Evolutionary conservation across 2,797 vertebrate species (phyloP).

Genomic region (Garrulus glandarius): DNA sequence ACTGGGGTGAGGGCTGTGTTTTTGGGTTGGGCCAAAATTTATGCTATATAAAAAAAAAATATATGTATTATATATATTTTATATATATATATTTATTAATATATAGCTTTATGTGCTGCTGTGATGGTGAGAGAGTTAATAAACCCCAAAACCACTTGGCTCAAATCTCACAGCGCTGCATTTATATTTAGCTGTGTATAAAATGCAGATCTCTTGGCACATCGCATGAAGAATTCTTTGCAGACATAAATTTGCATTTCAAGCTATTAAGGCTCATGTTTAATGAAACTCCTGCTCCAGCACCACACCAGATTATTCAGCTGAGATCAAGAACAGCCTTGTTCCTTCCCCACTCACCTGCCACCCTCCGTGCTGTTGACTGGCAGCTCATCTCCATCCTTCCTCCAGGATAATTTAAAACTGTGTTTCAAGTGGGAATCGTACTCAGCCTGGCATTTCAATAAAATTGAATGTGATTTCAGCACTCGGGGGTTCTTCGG

Average conservation of each 20-base stretch:
- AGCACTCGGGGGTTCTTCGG: constrained; percentile 83
- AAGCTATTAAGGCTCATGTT: constrained; percentile 3
- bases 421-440: constrained; percentile 85
- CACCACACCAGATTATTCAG: background rate
- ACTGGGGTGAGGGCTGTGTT: background rate
- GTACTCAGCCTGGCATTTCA: constrained; percentile 85
- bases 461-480: constrained; percentile 79
- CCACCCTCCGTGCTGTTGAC: constrained; percentile 81
- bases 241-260: constrained; percentile 16
- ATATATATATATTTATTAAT: background rate
- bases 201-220: background rate
- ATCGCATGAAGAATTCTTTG: background rate
- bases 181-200: background rate
- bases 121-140: background rate
- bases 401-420: constrained; percentile 89
- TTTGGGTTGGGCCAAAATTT: background rate
- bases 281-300: background rate
- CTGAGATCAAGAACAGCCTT: background rate
- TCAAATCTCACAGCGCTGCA: background rate
- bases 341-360: constrained; percentile 73
- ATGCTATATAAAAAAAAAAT: background rate
- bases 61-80: no score
- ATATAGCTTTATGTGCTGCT: background rate
- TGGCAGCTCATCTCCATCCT: constrained; percentile 79
- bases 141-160: background rate